Conservation (phyloP, 2,113 vertebrate genomes). For the Alaudala cheleensis region DNA sequence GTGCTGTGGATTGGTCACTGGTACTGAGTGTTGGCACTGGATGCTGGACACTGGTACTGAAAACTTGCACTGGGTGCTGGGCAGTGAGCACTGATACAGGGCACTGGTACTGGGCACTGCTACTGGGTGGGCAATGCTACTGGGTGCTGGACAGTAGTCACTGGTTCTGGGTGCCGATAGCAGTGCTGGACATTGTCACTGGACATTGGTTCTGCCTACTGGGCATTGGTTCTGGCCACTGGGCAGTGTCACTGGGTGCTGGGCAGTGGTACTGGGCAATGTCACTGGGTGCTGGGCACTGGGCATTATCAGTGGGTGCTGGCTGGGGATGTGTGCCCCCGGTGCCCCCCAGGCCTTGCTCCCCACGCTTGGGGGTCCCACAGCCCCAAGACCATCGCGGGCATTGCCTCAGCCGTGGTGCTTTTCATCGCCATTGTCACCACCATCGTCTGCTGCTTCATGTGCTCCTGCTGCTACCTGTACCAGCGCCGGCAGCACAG, state of each 20-base stretch:
- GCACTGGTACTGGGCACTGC: background rate
- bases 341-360: background rate
- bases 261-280: background rate
- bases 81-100: background rate
- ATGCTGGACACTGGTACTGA: no score
- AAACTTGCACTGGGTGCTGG: no score
- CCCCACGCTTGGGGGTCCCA: background rate
- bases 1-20: background rate
- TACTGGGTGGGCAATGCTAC: background rate
- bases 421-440: slow-evolving; percentile 55
- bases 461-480: slow-evolving; percentile 51
- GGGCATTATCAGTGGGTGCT: background rate
- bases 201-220: background rate
- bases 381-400: slow-evolving; percentile 44
- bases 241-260: background rate
- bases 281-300: background rate
- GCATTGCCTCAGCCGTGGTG: slow-evolving; percentile 40
- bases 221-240: background rate
- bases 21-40: background rate
- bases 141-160: no score
- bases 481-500: slow-evolving; percentile 23
- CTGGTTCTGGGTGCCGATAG: background rate
- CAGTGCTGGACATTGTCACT: background rate
- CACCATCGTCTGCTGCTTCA: slow-evolving; percentile 58
- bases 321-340: background rate